Evolutionary conservation across 2,113 vertebrate species (phyloP).

Genomic region (Apteryx mantelli): DNA sequence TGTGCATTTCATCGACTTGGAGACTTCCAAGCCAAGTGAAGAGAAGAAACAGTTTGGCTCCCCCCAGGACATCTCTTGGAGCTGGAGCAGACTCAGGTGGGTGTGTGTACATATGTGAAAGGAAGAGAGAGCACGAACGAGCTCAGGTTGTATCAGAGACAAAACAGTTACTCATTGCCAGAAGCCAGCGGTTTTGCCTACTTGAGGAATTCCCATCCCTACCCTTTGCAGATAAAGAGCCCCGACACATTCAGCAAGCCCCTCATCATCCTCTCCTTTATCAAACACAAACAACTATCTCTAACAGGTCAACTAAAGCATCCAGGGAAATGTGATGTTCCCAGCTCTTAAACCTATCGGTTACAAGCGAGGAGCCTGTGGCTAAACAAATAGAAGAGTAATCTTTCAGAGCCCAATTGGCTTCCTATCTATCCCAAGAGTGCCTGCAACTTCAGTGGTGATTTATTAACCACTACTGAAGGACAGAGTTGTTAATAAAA

Average conservation of each 20-base stretch:
- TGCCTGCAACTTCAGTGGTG: not conserved
- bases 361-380: slow-evolving; percentile 25
- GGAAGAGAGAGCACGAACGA: not conserved
- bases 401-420: slow-evolving; percentile 36
- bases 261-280: slow-evolving; percentile 55
- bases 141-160: slow-evolving; percentile 52
- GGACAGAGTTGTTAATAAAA: slow-evolving; percentile 59
- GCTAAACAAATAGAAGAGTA: slow-evolving; percentile 58
- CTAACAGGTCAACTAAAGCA: slow-evolving; percentile 58
- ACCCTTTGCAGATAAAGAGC: slow-evolving; percentile 2
- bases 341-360: slow-evolving; percentile 19
- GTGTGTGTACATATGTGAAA: slow-evolving; percentile 2
- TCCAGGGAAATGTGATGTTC: slow-evolving; percentile 27
- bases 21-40: not conserved
- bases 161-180: slow-evolving; percentile 74
- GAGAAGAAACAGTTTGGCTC: not conserved
- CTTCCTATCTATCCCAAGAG: slow-evolving; percentile 19
- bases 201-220: slow-evolving; percentile 58
- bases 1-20: not conserved
- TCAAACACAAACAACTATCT: slow-evolving; percentile 60
- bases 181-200: slow-evolving; percentile 24
- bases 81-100: slow-evolving; percentile 14
- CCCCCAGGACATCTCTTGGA: not conserved
- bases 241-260: not conserved
- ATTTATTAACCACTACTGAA: slow-evolving; percentile 68